These are phyloP conservation scores for Pseudotriccus pelzelni DNA, from an alignment of 2,797 vertebrate genomes.

Conservation along the genomic window DNA sequence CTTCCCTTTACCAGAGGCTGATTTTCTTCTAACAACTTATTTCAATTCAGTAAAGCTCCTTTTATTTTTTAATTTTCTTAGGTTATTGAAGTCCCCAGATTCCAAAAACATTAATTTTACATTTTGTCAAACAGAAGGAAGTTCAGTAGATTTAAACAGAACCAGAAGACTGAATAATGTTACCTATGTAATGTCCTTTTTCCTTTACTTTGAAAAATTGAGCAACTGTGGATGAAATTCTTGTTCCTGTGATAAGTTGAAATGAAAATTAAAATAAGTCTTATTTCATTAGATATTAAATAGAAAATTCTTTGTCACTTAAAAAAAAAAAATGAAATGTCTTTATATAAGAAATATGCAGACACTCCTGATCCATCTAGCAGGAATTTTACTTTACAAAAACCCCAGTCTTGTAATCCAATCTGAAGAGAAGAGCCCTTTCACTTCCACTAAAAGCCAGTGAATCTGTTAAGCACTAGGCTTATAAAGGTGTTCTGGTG, in stretches of 20 bases:
- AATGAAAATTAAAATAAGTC: slow-evolving; percentile 40
- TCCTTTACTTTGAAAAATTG: slow-evolving; percentile 38
- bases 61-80: slow-evolving; percentile 62
- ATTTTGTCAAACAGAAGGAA: slow-evolving; percentile 56
- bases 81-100: slow-evolving; percentile 37
- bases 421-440: not conserved
- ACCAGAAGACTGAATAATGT: slow-evolving; percentile 51
- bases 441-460: not conserved
- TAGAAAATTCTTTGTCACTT: not conserved
- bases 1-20: slow-evolving; percentile 19
- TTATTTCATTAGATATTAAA: slow-evolving; percentile 27
- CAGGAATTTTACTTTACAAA: slow-evolving; percentile 27
- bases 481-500: not conserved
- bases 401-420: not conserved
- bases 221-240: slow-evolving; percentile 32
- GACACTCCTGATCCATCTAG: not conserved
- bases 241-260: slow-evolving; percentile 12
- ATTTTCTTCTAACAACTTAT: slow-evolving; percentile 20
- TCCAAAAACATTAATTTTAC: slow-evolving; percentile 65
- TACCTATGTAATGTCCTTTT: slow-evolving; percentile 17
- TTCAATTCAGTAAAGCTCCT: slow-evolving; percentile 27
- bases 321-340: not conserved
- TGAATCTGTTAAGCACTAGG: not conserved
- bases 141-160: slow-evolving; percentile 51
- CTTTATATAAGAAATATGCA: not conserved